Conservation (phyloP, 2,888 invertebrate species). For the Caenorhabditis sulstoni region DNA sequence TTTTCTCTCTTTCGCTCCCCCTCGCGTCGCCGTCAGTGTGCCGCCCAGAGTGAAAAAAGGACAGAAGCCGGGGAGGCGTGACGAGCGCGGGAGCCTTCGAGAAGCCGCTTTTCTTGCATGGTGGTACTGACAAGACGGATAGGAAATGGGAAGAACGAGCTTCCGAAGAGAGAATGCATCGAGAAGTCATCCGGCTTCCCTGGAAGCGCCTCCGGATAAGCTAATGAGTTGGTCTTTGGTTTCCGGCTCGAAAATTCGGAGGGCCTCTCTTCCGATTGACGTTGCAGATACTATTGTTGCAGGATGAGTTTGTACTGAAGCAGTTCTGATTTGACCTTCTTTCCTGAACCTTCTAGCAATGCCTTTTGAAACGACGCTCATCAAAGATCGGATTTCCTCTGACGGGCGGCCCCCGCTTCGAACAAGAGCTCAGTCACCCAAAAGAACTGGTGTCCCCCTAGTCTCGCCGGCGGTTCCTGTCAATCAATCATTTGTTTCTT, state of each 20-base stretch:
- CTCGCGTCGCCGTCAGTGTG: constrained; percentile 26
- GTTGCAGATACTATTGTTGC: too few relatives aligned
- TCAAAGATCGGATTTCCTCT: background rate
- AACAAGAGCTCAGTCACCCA: background rate
- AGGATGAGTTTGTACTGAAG: too few relatives aligned
- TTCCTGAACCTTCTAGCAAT: too few relatives aligned
- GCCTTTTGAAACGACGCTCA: too few relatives aligned
- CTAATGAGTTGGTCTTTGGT: too few relatives aligned
- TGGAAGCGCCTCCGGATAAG: too few relatives aligned
- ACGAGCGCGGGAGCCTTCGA: background rate
- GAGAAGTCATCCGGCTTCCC: background rate
- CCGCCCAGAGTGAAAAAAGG: constrained; percentile 50
- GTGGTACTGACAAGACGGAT: constrained; percentile 5
- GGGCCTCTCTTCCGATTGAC: too few relatives aligned
- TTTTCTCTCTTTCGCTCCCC: constrained; percentile 31
- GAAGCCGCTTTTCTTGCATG: constrained; percentile 8
- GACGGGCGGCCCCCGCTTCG: background rate
- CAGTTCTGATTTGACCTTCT: too few relatives aligned
- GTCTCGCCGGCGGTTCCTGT: constrained; percentile 22
- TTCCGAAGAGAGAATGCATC: background rate
- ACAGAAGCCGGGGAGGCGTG: constrained; percentile 32
- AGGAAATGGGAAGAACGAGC: background rate
- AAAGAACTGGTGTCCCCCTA: constrained; percentile 25
- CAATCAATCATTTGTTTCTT: constrained; percentile 53
- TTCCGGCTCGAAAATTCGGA: too few relatives aligned